Percentiles rank a stretch among this genome's conserved stretches.
Evolutionary conservation across 1,140 invertebrate genomes (phyloP).

Genomic region (Triops cancriformis): DNA sequence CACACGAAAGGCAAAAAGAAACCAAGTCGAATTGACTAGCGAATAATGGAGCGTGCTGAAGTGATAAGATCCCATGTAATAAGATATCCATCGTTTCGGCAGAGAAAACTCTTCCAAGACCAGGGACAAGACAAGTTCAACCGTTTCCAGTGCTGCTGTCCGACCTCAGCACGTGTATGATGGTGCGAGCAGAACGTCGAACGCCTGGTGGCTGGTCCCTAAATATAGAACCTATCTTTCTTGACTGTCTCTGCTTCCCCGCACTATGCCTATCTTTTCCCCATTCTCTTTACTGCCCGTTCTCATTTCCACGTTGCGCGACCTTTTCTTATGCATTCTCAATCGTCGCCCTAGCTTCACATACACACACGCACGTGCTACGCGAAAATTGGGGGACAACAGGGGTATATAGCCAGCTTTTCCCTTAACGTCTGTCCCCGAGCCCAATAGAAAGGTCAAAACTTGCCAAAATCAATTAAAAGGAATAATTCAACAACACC

Average conservation of each 20-base stretch:
- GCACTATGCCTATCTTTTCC: neutral
- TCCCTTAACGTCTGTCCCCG: too few relatives aligned
- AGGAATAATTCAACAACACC: too few relatives aligned
- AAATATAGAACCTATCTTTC: conserved; percentile 1
- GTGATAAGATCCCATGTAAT: neutral
- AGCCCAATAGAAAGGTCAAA: too few relatives aligned
- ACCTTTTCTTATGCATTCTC: neutral
- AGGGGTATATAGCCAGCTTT: too few relatives aligned
- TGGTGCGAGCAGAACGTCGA: neutral
- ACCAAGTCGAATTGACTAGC: too few relatives aligned
- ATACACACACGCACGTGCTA: too few relatives aligned
- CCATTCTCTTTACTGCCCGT: neutral
- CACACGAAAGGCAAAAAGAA: too few relatives aligned
- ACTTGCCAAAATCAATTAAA: too few relatives aligned
- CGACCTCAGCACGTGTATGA: neutral
- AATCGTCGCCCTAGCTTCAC: neutral
- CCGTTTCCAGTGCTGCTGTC: too few relatives aligned
- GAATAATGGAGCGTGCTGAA: too few relatives aligned
- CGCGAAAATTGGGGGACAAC: too few relatives aligned
- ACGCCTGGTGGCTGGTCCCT: conserved; percentile 11
- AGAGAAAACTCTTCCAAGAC: neutral
- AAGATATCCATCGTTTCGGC: neutral
- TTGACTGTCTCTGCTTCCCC: neutral
- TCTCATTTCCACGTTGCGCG: neutral
- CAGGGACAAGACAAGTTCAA: neutral